phyloP scores from a whole-genome alignment of 2,113 vertebrate species.

The Chaetodon trifascialis region DNA sequence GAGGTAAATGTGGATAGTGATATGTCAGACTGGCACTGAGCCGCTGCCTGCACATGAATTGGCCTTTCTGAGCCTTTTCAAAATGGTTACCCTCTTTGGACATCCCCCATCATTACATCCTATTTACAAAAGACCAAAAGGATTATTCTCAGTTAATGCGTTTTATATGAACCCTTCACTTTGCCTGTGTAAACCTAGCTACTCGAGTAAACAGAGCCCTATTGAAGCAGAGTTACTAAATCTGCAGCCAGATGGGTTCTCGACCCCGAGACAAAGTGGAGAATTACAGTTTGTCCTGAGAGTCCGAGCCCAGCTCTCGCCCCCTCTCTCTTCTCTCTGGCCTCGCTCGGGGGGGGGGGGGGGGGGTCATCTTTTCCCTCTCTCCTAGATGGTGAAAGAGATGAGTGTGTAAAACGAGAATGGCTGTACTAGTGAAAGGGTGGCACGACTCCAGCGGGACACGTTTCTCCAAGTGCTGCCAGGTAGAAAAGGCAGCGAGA shows the following conservation, averaged over 20 bases:
- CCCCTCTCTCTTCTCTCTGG: conserved; percentile 26
- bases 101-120: conserved; percentile 68
- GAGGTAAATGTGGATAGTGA: conserved; percentile 4
- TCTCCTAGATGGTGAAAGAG: conserved; percentile 42
- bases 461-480: conserved; percentile 66
- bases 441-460: conserved; percentile 69
- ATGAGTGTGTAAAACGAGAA: conserved; percentile 67
- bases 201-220: conserved; percentile 70
- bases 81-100: conserved; percentile 53
- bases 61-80: conserved; percentile 50
- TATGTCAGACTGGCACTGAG: conserved; percentile 40
- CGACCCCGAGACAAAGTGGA: conserved; percentile 57
- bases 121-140: conserved; percentile 74
- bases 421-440: conserved; percentile 46
- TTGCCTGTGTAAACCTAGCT: conserved; percentile 71
- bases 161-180: conserved; percentile 75
- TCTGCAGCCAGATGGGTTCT: conserved; percentile 66
- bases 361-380: conserved; percentile 47
- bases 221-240: conserved; percentile 69
- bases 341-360: conserved; percentile 15
- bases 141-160: conserved; percentile 71
- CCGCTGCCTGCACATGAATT: conserved; percentile 39
- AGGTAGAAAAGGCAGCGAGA: conserved; percentile 39
- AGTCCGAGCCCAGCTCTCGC: conserved; percentile 47
- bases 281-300: conserved; percentile 68